These are phyloP conservation scores for Diadema setosum DNA, from an alignment of 35 echinoderm and acorn worm genomes.

Conservation along the genomic window DNA sequence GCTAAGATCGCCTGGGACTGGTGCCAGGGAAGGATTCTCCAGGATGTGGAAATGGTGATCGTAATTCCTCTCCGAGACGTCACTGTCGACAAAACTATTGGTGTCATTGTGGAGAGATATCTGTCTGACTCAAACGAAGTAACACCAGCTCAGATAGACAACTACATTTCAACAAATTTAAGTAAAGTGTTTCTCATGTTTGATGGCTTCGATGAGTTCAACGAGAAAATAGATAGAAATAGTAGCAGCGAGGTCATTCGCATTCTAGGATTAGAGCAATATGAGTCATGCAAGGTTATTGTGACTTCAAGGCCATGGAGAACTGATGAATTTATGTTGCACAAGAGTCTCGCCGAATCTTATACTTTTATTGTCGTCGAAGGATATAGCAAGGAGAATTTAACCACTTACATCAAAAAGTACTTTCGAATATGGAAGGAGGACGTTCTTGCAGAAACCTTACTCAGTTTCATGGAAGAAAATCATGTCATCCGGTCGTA, in stretches of 20 bases:
- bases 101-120: background rate
- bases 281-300: too few species aligned
- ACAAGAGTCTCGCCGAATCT: background rate
- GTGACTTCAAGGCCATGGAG: too few species aligned
- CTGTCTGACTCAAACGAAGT: background rate
- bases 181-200: background rate
- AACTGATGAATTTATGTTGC: background rate
- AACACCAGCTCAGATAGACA: background rate
- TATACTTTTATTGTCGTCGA: background rate
- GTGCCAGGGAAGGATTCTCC: background rate
- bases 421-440: background rate
- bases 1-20: background rate
- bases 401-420: background rate
- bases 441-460: background rate
- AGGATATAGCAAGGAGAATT: background rate
- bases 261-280: too few species aligned
- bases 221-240: too few species aligned
- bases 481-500: background rate
- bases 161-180: background rate
- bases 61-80: background rate
- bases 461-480: background rate
- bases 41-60: background rate
- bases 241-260: too few species aligned
- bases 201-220: background rate
- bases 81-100: background rate